Evolutionary conservation across 2,113 vertebrate genomes (phyloP), one percentile per base, ranked within the genome.

Genomic region (Anguilla japonica): DNA sequence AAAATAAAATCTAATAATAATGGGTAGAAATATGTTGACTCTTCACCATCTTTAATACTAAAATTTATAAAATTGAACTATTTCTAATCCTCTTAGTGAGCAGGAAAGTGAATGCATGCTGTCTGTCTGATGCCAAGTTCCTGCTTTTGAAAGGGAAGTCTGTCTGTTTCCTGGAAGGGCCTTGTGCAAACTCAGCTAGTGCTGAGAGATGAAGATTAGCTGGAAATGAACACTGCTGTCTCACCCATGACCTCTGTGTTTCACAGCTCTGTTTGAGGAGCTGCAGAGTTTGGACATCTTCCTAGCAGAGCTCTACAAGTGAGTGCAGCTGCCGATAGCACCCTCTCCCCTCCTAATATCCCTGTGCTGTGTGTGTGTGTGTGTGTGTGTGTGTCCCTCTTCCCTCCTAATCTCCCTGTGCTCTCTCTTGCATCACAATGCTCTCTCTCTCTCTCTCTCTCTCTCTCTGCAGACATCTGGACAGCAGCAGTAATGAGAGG

Each of bases 401-500:
- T 14, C 50, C 83, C n/a, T 84, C 26, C 26, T 20, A 22, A 26
- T 22, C 14, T 34, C 50, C 78, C 50, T 60, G 50, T 8, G 78
- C 26, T 80, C 29, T 6, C 63, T 39, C 14, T 53, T 14, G 8
- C 50, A 53, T 53, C 50, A 53, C 63, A 4, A 2, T 7, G 29
- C 60, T 82, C 90, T 91, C 11, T 53, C 50, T 53, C 7, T 53
- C 11, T 53, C 50, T 53, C 50, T 53, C 50, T 53, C 7, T 13
- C 50, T 53, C 50, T 53, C 11, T 53, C 50, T 14, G 83, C 92
- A 99, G 98, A 93, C 97, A 99, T 94, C 95, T 99, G 93, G 98
- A 99, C 95, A 99, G 98, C 94, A 99, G 98, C 94, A 99, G 98
- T 91, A 99, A 99, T 34, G 98, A 99, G 92, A 97, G 98, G 87